Conservation (phyloP, 2,113 vertebrate species). For the Raja brachyura region DNA sequence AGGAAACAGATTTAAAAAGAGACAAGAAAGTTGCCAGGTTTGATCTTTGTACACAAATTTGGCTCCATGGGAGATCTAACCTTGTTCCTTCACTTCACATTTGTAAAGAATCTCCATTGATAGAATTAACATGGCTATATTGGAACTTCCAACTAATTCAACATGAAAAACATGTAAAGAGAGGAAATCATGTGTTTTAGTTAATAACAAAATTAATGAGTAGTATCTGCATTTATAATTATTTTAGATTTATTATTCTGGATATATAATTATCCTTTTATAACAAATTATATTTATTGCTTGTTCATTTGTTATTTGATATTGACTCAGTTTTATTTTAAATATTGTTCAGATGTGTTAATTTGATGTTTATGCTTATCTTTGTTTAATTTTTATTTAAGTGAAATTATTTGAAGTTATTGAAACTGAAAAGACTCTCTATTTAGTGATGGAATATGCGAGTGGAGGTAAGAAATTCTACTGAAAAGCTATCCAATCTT, state of each 20-base stretch:
- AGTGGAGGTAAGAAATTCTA: conserved; percentile 75
- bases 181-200: not conserved
- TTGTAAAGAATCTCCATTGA: too few species aligned
- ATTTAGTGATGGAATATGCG: conserved; percentile 95
- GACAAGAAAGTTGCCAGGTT: not conserved
- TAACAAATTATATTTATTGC: not conserved
- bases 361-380: not conserved
- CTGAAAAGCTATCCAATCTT: not conserved
- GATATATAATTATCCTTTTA: not conserved
- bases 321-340: not conserved
- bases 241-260: too few species aligned
- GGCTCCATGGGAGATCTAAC: not conserved
- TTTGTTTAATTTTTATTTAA: conserved; percentile 47
- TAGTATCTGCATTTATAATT: not conserved
- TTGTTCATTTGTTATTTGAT: not conserved
- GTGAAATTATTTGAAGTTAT: conserved; percentile 96
- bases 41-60: not conserved
- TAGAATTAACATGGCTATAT: too few species aligned
- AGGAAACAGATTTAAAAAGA: not conserved
- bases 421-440: conserved; percentile 92
- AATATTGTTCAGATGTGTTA: not conserved
- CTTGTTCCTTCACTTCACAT: not conserved
- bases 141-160: not conserved
- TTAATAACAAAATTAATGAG: not conserved
- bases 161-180: not conserved